Evolutionary conservation across 1,140 invertebrate genomes (phyloP).

Genomic region (Leptinotarsa texana): DNA sequence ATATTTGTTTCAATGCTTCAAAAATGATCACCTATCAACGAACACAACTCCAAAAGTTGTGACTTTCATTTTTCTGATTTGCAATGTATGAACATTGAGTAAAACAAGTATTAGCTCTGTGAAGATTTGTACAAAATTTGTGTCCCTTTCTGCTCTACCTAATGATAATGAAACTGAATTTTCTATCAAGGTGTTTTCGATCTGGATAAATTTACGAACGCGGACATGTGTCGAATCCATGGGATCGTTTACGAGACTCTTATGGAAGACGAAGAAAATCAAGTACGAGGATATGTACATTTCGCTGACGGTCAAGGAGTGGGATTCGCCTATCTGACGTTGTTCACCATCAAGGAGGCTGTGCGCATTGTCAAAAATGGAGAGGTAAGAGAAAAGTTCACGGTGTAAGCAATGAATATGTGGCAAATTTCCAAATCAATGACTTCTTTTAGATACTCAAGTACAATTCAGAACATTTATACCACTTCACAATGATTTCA

Average conservation of each 20-base stretch:
- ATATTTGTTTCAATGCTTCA: too few relatives aligned
- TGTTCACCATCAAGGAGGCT: slow-evolving; percentile 77
- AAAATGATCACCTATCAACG: too few relatives aligned
- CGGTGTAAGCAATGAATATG: background rate
- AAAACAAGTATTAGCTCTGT: too few relatives aligned
- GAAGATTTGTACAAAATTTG: too few relatives aligned
- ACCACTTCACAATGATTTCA: too few relatives aligned
- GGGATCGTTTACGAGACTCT: slow-evolving; percentile 77
- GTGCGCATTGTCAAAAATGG: slow-evolving; percentile 79
- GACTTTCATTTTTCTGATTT: too few relatives aligned
- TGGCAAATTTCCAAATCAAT: background rate
- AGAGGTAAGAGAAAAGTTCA: slow-evolving; percentile 61
- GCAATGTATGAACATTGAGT: too few relatives aligned
- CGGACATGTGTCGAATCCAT: slow-evolving; percentile 78
- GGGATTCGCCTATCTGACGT: slow-evolving; percentile 72
- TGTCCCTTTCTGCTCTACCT: too few relatives aligned
- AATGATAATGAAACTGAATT: background rate
- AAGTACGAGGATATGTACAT: slow-evolving; percentile 74
- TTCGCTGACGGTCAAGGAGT: slow-evolving; percentile 74
- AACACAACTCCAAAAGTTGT: too few relatives aligned
- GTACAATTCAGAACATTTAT: too few relatives aligned
- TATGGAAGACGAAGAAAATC: slow-evolving; percentile 81
- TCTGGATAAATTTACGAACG: slow-evolving; percentile 75
- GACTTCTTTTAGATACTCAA: too few relatives aligned
- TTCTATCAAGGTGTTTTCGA: slow-evolving; percentile 72